A percentile compares a stretch with the other conserved stretches of the same genome.
phyloP scores from a whole-genome alignment of 1,140 invertebrate genomes.

The Delia radicum region DNA sequence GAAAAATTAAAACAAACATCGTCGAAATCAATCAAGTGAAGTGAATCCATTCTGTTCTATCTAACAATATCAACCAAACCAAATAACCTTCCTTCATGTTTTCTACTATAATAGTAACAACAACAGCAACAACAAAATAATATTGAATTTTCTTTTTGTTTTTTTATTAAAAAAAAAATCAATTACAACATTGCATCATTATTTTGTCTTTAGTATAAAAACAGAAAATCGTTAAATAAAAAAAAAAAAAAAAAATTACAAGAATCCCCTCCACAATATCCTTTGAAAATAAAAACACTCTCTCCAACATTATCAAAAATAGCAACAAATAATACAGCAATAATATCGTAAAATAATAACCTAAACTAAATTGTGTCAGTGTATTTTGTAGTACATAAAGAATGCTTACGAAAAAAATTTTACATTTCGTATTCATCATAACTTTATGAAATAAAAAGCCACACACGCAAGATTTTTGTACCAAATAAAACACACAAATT shows the following conservation, averaged over 20 bases:
- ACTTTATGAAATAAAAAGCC: no score
- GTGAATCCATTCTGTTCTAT: background rate
- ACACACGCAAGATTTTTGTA: no score
- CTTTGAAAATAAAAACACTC: background rate
- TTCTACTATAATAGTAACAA: background rate
- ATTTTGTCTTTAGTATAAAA: background rate
- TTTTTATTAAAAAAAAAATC: background rate
- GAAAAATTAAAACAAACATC: background rate
- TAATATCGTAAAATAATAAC: background rate
- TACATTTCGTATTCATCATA: no score
- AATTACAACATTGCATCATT: background rate
- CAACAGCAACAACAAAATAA: background rate
- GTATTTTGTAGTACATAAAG: background rate
- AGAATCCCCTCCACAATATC: background rate
- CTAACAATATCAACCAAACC: background rate
- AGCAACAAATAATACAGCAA: background rate
- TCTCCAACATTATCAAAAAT: background rate
- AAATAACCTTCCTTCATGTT: background rate
- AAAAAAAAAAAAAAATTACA: background rate
- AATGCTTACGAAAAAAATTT: no score
- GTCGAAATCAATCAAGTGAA: conserved; percentile 4
- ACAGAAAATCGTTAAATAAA: background rate
- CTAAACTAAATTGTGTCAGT: background rate
- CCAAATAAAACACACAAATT: no score
- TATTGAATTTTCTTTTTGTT: background rate